Percentiles rank a stretch among this genome's conserved stretches.
These are phyloP conservation scores for Anser cygnoides DNA, from an alignment of 2,113 vertebrate genomes.

Conservation along the genomic window DNA sequence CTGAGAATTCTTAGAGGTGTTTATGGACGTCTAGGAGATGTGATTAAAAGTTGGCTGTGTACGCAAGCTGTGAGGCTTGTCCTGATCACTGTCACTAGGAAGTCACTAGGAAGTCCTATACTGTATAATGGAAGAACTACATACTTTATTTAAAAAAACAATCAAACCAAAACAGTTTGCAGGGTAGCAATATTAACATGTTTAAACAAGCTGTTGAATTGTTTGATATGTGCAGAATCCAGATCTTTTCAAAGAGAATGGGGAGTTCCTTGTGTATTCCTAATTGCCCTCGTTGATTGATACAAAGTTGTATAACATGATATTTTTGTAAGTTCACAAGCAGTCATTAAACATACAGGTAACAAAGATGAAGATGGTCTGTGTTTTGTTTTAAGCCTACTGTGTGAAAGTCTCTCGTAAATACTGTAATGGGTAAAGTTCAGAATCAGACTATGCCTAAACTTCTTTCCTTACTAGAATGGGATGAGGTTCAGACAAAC, in stretches of 20 bases:
- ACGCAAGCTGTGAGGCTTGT: background rate
- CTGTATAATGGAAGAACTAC: constrained; percentile 22
- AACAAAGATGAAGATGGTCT: background rate
- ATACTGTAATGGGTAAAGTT: background rate
- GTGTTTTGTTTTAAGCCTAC: background rate
- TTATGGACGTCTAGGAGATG: background rate
- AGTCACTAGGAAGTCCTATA: background rate
- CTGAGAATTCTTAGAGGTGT: background rate
- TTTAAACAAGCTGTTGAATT: background rate
- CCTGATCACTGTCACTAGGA: background rate
- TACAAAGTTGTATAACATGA: background rate
- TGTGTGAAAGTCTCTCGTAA: background rate
- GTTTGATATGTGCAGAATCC: background rate
- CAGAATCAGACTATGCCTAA: background rate
- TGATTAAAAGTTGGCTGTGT: background rate
- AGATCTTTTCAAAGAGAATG: background rate
- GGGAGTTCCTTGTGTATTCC: background rate
- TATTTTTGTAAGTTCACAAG: constrained; percentile 40
- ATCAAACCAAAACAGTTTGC: background rate
- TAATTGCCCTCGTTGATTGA: background rate
- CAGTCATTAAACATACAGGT: constrained; percentile 21
- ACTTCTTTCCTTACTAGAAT: background rate
- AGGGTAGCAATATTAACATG: background rate
- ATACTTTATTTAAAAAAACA: background rate
- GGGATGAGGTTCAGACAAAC: background rate